These are phyloP conservation scores for Spea hammondii DNA, from an alignment of 2,797 vertebrate genomes.

Conservation along the genomic window DNA sequence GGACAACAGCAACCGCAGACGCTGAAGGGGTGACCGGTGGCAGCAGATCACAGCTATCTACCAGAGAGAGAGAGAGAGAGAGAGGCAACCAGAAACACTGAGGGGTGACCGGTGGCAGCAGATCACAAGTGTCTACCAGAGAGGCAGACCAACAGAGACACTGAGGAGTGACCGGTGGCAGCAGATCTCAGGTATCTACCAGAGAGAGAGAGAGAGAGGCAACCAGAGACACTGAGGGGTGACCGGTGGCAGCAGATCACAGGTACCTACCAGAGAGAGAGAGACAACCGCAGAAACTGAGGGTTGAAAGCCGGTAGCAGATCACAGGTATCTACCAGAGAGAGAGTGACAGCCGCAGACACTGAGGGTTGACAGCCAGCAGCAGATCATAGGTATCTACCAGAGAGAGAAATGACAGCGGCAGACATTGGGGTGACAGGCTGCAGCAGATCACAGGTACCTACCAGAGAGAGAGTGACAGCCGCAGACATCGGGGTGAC, in stretches of 20 bases:
- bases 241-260: neutral
- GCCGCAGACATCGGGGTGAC: too few relatives aligned
- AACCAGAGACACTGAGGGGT: neutral
- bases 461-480: too few relatives aligned
- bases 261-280: neutral
- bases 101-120: neutral
- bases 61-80: neutral
- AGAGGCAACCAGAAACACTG: neutral
- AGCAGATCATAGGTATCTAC: neutral
- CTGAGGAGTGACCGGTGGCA: neutral
- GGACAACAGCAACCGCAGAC: neutral
- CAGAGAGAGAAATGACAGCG: too few relatives aligned
- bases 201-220: neutral
- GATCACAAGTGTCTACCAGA: neutral
- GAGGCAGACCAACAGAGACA: neutral
- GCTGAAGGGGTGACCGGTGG: neutral
- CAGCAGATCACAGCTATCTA: neutral
- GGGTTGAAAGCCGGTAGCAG: neutral
- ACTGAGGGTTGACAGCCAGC: neutral
- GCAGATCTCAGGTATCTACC: neutral
- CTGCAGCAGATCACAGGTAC: too few relatives aligned
- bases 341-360: too few relatives aligned
- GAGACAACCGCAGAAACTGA: neutral
- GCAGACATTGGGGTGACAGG: too few relatives aligned
- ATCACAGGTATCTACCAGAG: too few relatives aligned